Conservation (phyloP, 2,113 vertebrate genomes). For the human region GRCh38 chr6:124072501-124073000, state of each 20-base stretch:
- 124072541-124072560: not conserved
- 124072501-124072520: not conserved
- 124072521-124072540: not conserved
- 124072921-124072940: not conserved
- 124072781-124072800: not conserved
- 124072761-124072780: not conserved
- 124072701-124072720: constrained; percentile 1
- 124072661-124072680: not conserved
- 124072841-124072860: not conserved
- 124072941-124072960: not conserved
- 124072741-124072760: not conserved
- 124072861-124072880: not conserved
- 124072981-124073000: not conserved
- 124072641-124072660: not conserved
- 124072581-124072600: not conserved
- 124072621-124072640: not conserved
- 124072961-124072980: not conserved
- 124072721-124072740: not conserved
- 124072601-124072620: not conserved
- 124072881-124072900: not conserved
- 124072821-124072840: not conserved
- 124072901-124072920: not conserved
- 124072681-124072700: not conserved
- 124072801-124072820: not conserved
- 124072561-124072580: not conserved